These are phyloP conservation scores for Eremophila alpestris DNA, from an alignment of 2,797 vertebrate species.

Conservation along the genomic window DNA sequence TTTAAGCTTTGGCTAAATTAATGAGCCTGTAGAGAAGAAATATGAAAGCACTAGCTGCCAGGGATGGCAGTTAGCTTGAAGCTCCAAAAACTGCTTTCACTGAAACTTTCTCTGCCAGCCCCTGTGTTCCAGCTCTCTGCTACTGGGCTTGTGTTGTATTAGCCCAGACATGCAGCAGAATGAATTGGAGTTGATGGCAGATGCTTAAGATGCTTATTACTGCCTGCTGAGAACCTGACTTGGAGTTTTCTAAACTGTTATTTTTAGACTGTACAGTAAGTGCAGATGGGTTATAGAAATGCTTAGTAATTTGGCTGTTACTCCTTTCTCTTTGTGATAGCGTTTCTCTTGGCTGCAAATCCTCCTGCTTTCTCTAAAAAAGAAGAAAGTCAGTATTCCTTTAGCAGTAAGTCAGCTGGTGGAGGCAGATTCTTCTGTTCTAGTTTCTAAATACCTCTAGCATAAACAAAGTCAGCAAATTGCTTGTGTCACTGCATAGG, in stretches of 20 bases:
- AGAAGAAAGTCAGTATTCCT: not conserved
- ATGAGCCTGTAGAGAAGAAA: not conserved
- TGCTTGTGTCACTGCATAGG: not conserved
- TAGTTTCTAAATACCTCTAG: not conserved
- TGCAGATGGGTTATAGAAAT: not conserved
- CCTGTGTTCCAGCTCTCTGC: not conserved
- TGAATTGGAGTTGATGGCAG: not conserved
- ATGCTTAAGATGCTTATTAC: not conserved
- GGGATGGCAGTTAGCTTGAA: not conserved
- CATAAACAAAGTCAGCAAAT: not conserved
- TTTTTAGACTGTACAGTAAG: not conserved
- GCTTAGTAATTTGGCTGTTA: not conserved
- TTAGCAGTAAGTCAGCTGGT: not conserved
- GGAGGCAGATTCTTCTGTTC: not conserved
- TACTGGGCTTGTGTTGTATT: not conserved
- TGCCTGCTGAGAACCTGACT: not conserved
- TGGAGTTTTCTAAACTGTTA: not conserved
- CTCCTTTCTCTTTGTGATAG: not conserved
- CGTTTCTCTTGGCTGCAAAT: not conserved
- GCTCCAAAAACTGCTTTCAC: not conserved
- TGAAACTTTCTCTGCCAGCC: not conserved
- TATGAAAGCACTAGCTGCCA: not conserved
- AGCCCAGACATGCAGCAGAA: not conserved
- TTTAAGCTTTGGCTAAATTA: not conserved
- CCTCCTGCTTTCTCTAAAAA: not conserved